Base-by-base conservation (phyloP, 2,797 vertebrate species). In the Oreochromis mossambicus region DNA sequence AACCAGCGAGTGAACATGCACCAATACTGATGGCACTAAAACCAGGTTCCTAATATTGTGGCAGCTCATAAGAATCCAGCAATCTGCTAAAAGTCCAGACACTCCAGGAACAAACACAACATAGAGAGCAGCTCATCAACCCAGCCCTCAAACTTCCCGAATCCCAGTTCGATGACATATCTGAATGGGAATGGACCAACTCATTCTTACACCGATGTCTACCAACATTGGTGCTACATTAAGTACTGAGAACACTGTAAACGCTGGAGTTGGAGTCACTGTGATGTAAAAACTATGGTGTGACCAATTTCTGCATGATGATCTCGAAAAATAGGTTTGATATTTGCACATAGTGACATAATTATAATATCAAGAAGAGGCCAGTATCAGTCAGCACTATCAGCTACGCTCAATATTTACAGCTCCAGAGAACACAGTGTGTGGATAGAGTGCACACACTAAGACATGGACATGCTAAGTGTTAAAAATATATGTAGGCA, bases 311-410 rank as follows among this genome's bases (percentile, higher is more conserved):
- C 14, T 70, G 66, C 66, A 46, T 29, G 17, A 46, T 14, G 41
- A 7, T 0, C 41, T 73, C 6, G 10, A 29, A 73, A 70, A 46
- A 46, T 1, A 11, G 14, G 14, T 48, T 70, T 70, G 0, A 0
- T 46, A 17, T 46, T 7, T 73, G 66, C 15, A 46, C 66, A 15
- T 3, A 70, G 38, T 68, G 63, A 46, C 21, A 21, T 9, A 66
- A 38, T 38, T 38, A 38, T 14, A 41, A 24, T 4, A 24, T 43
- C 38, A 70, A 26, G 8, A 26, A 46, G 66, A 10, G 9, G 68
- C 24, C 68, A 19, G 15, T 29, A 48, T 73, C 68, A 73, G 13
- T 48, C 43, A 73, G 24, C 32, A 73, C 43, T 48, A 3, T 11
- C 21, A 46, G 38, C 21, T 2, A 17, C 8, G 3, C 2, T 6